Percentiles rank a stretch among this genome's conserved stretches.
phyloP scores from a whole-genome alignment of 2,888 invertebrate genomes.

The Nesidiocoris tenuis region DNA sequence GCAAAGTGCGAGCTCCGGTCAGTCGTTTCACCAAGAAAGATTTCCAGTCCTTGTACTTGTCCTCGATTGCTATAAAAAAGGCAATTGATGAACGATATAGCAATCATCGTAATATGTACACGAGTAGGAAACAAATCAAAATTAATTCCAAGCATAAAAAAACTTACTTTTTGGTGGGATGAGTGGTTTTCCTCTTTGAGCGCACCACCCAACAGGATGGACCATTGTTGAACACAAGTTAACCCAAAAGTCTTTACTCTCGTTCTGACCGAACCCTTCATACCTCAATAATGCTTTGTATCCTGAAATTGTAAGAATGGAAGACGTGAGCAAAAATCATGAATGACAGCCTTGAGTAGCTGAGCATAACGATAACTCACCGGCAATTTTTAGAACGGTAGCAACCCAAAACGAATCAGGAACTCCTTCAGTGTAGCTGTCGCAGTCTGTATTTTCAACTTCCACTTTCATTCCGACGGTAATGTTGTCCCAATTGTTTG shows the following conservation, averaged over 20 bases:
- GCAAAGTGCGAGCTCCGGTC: slow-evolving; percentile 92
- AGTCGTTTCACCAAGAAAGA: slow-evolving; percentile 87
- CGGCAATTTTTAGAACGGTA: slow-evolving; percentile 85
- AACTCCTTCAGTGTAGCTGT: slow-evolving; percentile 72
- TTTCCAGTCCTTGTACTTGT: slow-evolving; percentile 94
- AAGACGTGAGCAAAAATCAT: not conserved
- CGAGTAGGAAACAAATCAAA: not conserved
- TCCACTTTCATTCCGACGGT: slow-evolving; percentile 89
- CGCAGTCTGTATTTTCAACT: slow-evolving; percentile 87
- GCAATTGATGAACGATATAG: slow-evolving; percentile 24
- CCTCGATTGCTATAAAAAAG: slow-evolving; percentile 68
- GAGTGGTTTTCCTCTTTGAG: slow-evolving; percentile 88
- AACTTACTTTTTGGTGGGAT: slow-evolving; percentile 80
- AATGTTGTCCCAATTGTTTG: slow-evolving; percentile 87
- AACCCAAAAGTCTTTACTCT: slow-evolving; percentile 93
- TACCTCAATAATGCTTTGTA: slow-evolving; percentile 66
- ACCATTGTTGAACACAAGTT: slow-evolving; percentile 90
- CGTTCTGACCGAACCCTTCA: slow-evolving; percentile 89
- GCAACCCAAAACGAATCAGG: slow-evolving; percentile 96
- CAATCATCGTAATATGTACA: not conserved
- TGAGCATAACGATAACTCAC: slow-evolving; percentile 54
- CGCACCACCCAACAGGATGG: slow-evolving; percentile 98
- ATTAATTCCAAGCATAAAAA: not conserved
- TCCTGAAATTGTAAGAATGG: slow-evolving; percentile 54
- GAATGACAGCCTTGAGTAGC: slow-evolving; percentile 8